Conservation (phyloP, 2,797 vertebrate species). For the Melanotaenia maccullochi region DNA sequence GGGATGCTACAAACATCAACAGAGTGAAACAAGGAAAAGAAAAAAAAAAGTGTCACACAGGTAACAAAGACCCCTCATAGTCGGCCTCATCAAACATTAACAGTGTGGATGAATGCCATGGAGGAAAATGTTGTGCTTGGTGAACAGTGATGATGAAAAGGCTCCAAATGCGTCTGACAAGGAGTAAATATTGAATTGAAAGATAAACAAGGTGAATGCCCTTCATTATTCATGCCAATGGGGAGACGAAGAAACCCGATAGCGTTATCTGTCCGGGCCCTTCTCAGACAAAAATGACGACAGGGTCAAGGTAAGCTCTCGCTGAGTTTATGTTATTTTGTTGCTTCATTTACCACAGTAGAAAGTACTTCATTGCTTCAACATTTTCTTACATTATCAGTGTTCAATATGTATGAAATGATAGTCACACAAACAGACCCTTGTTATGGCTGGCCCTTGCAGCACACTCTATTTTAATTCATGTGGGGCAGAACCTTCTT, state of each 20-base stretch:
- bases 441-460: slow-evolving; percentile 38
- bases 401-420: slow-evolving; percentile 45
- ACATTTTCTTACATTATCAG: slow-evolving; percentile 38
- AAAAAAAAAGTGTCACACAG: slow-evolving; percentile 53
- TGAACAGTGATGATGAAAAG: slow-evolving; percentile 82
- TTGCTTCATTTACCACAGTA: slow-evolving; percentile 5
- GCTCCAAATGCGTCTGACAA: slow-evolving; percentile 82
- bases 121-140: slow-evolving; percentile 67
- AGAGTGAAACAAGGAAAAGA: slow-evolving; percentile 42
- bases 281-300: slow-evolving; percentile 4
- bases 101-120: slow-evolving; percentile 59
- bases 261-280: slow-evolving; percentile 51
- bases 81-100: slow-evolving; percentile 81
- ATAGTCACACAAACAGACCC: slow-evolving; percentile 5
- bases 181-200: slow-evolving; percentile 84
- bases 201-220: slow-evolving; percentile 81
- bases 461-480: slow-evolving; percentile 60
- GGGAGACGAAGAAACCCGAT: slow-evolving; percentile 64
- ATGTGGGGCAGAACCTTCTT: slow-evolving; percentile 37
- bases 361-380: slow-evolving; percentile 30
- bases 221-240: slow-evolving; percentile 77
- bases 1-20: slow-evolving; percentile 57
- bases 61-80: slow-evolving; percentile 50
- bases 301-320: slow-evolving; percentile 29
- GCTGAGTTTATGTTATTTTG: slow-evolving; percentile 10